Evolutionary conservation across 2,888 invertebrate genomes (phyloP), one percentile per base, ranked within the genome.

Genomic region (Lycia hirtaria): DNA sequence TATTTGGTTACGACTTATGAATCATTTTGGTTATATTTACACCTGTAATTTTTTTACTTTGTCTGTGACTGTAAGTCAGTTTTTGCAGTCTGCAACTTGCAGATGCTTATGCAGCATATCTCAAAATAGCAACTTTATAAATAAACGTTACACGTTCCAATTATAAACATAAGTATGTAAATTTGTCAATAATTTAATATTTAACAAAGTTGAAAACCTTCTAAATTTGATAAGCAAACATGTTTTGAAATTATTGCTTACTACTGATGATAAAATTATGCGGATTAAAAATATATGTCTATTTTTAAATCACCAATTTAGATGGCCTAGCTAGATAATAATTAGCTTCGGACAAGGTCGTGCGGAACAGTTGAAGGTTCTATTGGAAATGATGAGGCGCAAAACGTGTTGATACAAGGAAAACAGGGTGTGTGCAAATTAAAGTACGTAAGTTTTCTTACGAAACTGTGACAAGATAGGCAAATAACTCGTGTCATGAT

Each of bases 261-360:
- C 14, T 40, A 24, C 28, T 14, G 5, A 17, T 26, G 47, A 5
- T 24, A 26, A 24, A 6, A 35, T 35, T 35, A 24, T 24, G 30
- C 24, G 17, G 32, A 32, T 50, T 44, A 43, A 44, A 49, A 37
- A 51, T 35, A 52, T 30, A 33, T 19, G 0, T 9, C 49, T 56
- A 49, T 49, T 49, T 44, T 28, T 55, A 55, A 20, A 19, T 7
- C 10, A 26, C 24, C 19, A 15, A 35, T 24, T 43, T 37, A 44
- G 60, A 57, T 50, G 56, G 38, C 48, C 62, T 57, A 61, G 54
- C 30, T 40, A 40, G 6, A 28, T 33, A 20, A 12, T 4, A n/a
- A 41, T 9, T 10, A n/a, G 41, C 10, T 41, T 24, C 4, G 17
- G 15, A 17, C 28, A 41, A 14, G 20, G 37, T 5, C 37, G n/a